Evolutionary conservation across 92 coral and sea anemone species (phyloP).

Genomic region (Phenganax marumi): DNA sequence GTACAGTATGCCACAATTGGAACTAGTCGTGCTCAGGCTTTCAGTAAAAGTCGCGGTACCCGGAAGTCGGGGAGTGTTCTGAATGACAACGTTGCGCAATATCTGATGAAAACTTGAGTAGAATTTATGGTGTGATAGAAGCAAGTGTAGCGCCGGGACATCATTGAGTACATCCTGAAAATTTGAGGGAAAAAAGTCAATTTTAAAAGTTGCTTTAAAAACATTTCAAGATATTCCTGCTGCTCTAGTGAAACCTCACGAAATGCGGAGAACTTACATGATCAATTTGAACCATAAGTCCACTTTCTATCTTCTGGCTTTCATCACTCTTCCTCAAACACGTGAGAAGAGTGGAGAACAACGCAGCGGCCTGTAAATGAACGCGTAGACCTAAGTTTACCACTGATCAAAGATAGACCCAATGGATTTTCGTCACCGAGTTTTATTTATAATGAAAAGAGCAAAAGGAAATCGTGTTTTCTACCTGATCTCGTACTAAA

Average conservation of each 20-base stretch:
- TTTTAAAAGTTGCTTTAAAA: background rate
- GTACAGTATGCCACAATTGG: constrained; percentile 81
- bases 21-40: constrained; percentile 81
- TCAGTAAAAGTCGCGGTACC: constrained; percentile 74
- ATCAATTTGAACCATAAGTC: constrained; percentile 40
- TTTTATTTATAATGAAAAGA: too few species aligned
- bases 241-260: background rate
- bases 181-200: too few species aligned
- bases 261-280: background rate
- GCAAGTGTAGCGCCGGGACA: constrained; percentile 57
- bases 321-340: constrained; percentile 14
- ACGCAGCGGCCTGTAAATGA: constrained; percentile 13
- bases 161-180: constrained; percentile 61
- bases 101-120: constrained; percentile 64
- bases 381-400: background rate
- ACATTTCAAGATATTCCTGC: background rate
- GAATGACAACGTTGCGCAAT: constrained; percentile 51
- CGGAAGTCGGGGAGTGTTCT: constrained; percentile 42
- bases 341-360: constrained; percentile 17
- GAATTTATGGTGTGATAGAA: constrained; percentile 81
- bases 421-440: too few species aligned
- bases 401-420: too few species aligned
- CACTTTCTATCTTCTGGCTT: constrained; percentile 10
- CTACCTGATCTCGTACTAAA: constrained; percentile 90
- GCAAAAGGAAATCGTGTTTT: background rate